Evolutionary conservation across 2,113 vertebrate genomes (phyloP), one percentile per base, ranked within the genome.

Genomic region (Psettodes erumei): DNA sequence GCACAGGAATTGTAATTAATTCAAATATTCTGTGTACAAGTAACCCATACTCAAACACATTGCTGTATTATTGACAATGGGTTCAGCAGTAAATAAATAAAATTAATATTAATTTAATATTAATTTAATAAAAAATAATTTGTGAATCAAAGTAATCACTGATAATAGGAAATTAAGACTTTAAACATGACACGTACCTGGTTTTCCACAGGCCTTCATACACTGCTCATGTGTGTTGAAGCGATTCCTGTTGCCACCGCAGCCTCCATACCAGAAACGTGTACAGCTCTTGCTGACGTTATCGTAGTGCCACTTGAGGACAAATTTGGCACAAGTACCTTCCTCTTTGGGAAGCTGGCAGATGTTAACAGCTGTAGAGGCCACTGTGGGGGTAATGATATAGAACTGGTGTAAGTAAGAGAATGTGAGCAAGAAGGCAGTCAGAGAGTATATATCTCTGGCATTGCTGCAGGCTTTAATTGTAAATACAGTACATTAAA

Each of bases 211-310:
- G 32, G 94, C 62, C 45, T 90, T 94, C 88, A 94, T 91, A 90
- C 98, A 99, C 85, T 98, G 93, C 65, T 94, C 93, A 72, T 96
- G 94, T 0, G 95, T 95, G 27, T 93, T 35, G 11, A 99, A 99
- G 84, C 94, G 94, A 91, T 99, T 99, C 69, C 94, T 92, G 1
- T 99, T 99, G 30, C 97, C 97, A 0, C 94, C 95, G 0, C 98
- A 99, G 77, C 96, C 95, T 3, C 98, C 95, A 0, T 97, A 97
- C 98, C 98, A 99, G 95, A 99, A 99, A 15, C 97, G 92, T 0
- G 90, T 89, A 0, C 98, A 99, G 80, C 89, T 94, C 74, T 91
- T 93, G 47, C 88, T 95, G 5, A 85, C 0, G 0, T 79, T 6
- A 18, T 99, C 96, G 0, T 93, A 96, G 92, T 96, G 86, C 98